Conservation (phyloP, 2,888 invertebrate genomes). For the Nymphalis c-album region DNA sequence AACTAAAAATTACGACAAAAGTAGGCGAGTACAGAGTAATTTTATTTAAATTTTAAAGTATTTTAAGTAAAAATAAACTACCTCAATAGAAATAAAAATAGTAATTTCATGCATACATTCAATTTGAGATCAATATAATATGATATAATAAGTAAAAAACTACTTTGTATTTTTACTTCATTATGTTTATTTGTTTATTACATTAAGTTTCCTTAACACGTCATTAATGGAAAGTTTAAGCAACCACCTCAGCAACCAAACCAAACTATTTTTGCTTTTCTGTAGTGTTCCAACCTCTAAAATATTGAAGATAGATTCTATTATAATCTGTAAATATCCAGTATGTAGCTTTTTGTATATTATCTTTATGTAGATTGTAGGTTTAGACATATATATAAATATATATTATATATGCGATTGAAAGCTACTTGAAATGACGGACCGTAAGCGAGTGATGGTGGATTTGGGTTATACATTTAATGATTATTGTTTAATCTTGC, state of each 20-base stretch:
- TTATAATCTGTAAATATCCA: background rate
- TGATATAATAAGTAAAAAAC: no score
- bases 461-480: slow-evolving; percentile 39
- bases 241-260: background rate
- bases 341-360: slow-evolving; percentile 1
- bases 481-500: slow-evolving; percentile 34
- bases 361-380: no score
- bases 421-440: slow-evolving; percentile 43
- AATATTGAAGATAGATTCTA: background rate
- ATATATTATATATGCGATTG: slow-evolving; percentile 16
- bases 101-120: no score
- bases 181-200: no score
- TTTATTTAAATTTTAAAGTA: no score
- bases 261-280: background rate
- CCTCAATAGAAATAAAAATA: no score
- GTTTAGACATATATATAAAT: background rate
- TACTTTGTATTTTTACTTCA: no score
- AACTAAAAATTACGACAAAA: no score
- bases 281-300: background rate
- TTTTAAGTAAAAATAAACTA: no score
- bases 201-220: no score
- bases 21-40: no score
- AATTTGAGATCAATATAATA: no score
- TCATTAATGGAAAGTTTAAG: background rate
- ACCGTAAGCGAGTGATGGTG: slow-evolving; percentile 44